These are phyloP conservation scores for Limosa lapponica DNA, from an alignment of 2,797 vertebrate species.

Conservation along the genomic window DNA sequence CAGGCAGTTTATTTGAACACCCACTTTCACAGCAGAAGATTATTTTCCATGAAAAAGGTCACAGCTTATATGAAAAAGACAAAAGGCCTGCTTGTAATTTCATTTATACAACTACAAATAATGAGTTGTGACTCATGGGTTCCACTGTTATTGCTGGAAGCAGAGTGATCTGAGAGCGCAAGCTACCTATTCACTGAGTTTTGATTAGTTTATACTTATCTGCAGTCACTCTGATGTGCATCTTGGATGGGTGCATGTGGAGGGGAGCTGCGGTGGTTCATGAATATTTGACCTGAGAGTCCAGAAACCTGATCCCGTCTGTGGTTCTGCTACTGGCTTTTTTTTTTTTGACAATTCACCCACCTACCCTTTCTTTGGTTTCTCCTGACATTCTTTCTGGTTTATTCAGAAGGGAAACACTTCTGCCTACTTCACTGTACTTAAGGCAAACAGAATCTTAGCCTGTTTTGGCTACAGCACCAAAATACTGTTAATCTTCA, in stretches of 20 bases:
- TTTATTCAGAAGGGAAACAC: background rate
- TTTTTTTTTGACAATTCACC: background rate
- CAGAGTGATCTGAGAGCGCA: background rate
- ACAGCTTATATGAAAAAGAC: background rate
- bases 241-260: background rate
- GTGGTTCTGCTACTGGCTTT: background rate
- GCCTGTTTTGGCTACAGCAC: background rate
- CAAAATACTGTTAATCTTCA: background rate
- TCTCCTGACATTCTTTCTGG: background rate
- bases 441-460: background rate
- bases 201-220: background rate
- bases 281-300: background rate
- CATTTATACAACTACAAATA: background rate
- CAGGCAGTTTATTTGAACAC: background rate
- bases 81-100: background rate
- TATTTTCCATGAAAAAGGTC: background rate
- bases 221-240: background rate
- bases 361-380: background rate
- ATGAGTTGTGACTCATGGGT: background rate
- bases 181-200: background rate
- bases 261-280: background rate
- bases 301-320: background rate
- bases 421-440: background rate
- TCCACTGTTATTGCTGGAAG: background rate
- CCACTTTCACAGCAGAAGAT: background rate